Percentiles rank a stretch among this genome's conserved stretches.
These are phyloP conservation scores for Acipenser ruthenus DNA, from an alignment of 2,797 vertebrate genomes.

Conservation along the genomic window DNA sequence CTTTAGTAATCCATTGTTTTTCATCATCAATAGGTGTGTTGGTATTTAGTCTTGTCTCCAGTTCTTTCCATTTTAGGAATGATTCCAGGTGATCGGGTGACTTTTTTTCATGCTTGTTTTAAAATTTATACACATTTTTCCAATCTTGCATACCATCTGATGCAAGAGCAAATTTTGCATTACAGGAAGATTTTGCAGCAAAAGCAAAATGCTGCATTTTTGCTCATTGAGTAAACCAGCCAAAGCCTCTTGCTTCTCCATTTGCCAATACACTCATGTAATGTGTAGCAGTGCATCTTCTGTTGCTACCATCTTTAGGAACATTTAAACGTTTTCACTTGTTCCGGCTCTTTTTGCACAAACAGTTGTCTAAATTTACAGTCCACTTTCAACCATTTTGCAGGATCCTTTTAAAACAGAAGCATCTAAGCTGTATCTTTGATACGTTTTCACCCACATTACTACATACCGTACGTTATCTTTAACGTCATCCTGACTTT, in stretches of 20 bases:
- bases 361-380: constrained; percentile 1
- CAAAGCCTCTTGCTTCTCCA: constrained; percentile 11
- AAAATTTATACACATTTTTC: constrained; percentile 3
- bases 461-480: too few relatives aligned
- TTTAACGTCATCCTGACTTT: background rate
- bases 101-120: background rate
- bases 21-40: constrained; percentile 12
- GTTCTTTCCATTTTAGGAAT: constrained; percentile 14
- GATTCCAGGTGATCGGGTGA: constrained; percentile 3
- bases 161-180: constrained; percentile 4
- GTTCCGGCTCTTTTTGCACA: background rate
- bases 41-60: constrained; percentile 5
- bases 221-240: constrained; percentile 14
- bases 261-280: constrained; percentile 8
- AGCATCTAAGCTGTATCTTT: too few relatives aligned
- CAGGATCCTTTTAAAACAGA: background rate
- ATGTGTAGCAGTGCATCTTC: constrained; percentile 12
- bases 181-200: constrained; percentile 4
- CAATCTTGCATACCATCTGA: constrained; percentile 3
- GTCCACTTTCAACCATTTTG: constrained; percentile 5
- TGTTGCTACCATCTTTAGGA: constrained; percentile 8
- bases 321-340: background rate
- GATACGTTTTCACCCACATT: too few relatives aligned
- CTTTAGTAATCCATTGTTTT: constrained; percentile 4
- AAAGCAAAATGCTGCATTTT: constrained; percentile 11